Base-by-base conservation (phyloP, 1,140 invertebrate species). In the Neodiprion lecontei region DNA sequence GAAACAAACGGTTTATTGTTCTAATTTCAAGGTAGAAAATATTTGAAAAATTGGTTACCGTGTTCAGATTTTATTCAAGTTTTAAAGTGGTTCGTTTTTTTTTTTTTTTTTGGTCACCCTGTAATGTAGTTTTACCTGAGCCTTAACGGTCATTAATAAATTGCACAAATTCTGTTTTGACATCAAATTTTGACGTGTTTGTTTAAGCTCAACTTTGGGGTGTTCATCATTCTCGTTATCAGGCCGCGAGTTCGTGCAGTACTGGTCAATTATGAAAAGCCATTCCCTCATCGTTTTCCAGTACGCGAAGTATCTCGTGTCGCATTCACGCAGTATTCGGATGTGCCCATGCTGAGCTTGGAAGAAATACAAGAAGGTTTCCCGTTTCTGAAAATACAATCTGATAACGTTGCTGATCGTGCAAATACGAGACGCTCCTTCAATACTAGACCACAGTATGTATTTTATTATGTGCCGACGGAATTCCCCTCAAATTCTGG, bases 131-230 rank as follows among this genome's bases (percentile, higher is more conserved):
- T 40, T 40, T 40, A 40, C 28, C 5, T 40, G 1, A 40, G 28
- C 28, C 28, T 40, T 40, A 40, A 40, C 28, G 28, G 5, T 40
- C 28, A 2, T 40, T 5, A 61, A 9, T 61, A 61, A 61, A 61
- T 61, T 17, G 53, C n/a, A 40, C 28, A 40, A 11, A 61, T 61
- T 61, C 8, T 61, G 0, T 8, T 61, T 40, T 40, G 5, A 2
- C 4, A 61, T 61, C 11, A 61, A 61, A 7, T 17, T 61, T 61
- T 61, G 11, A 14, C 53, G 11, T 61, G 53, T 61, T 17, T 61
- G 53, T 81, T 78, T 53, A 74, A 81, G 80, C 68, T 78, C 11
- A 50, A 78, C 61, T 40, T 79, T 1, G 74, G 78, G 14, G 77
- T 75, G 73, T 74, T 79, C 21, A 77, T 73, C 67, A 76, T 76